Evolutionary conservation across 2,888 invertebrate genomes (phyloP).

Genomic region (Nysson spinosus): DNA sequence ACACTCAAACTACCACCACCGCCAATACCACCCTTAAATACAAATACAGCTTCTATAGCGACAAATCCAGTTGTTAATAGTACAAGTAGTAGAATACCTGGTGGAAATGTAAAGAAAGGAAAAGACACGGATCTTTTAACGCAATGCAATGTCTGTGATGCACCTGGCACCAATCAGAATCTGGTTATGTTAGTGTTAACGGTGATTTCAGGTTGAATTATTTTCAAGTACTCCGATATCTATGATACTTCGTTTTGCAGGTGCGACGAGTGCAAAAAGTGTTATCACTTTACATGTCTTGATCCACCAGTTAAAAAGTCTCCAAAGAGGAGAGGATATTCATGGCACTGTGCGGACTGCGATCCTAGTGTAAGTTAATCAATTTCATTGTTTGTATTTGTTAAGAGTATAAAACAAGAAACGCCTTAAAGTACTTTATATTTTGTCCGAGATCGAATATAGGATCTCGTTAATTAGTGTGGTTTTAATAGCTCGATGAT

Average conservation of each 20-base stretch:
- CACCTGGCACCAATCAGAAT: slow-evolving; percentile 81
- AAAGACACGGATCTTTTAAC: slow-evolving; percentile 78
- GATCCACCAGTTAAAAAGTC: slow-evolving; percentile 96
- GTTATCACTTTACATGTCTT: slow-evolving; percentile 95
- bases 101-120: slow-evolving; percentile 66
- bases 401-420: too few species aligned
- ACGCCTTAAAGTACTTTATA: slow-evolving; percentile 53
- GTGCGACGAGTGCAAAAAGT: slow-evolving; percentile 93
- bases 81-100: slow-evolving; percentile 55
- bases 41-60: slow-evolving; percentile 67
- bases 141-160: slow-evolving; percentile 84
- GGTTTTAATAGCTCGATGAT: not conserved
- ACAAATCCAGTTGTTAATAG: slow-evolving; percentile 38
- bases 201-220: slow-evolving; percentile 7
- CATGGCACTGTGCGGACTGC: slow-evolving; percentile 97
- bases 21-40: slow-evolving; percentile 53
- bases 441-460: slow-evolving; percentile 31
- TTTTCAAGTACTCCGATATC: not conserved
- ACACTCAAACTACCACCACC: slow-evolving; percentile 61
- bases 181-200: slow-evolving; percentile 82
- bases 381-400: slow-evolving; percentile 39
- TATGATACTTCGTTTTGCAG: slow-evolving; percentile 76
- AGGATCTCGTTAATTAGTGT: not conserved
- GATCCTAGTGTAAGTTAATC: slow-evolving; percentile 88
- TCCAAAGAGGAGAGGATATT: slow-evolving; percentile 95